Base-by-base conservation (phyloP, 2,888 invertebrate species). In the Ecliptopera silaceata region DNA sequence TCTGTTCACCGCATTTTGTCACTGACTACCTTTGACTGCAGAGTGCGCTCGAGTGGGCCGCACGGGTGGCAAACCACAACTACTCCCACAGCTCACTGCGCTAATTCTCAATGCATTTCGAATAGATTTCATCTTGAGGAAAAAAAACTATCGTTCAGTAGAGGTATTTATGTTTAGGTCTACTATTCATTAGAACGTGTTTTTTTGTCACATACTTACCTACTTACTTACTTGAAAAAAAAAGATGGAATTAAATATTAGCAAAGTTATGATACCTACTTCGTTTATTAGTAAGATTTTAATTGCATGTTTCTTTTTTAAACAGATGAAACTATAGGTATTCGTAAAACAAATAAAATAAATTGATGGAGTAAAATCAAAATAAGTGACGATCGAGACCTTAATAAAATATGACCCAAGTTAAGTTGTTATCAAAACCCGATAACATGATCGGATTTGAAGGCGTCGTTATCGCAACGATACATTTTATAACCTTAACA, bases 51-150 rank as follows among this genome's bases (percentile, higher is more conserved):
- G 57, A 59, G 54, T 53, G 54, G 36, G 49, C 68, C 66, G 59
- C 74, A 69, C 81, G 86, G 88, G 87, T 86, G 88, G 87, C 79
- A 83, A 84, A 85, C 89, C 88, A 70, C 88, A 88, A 79, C 78
- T 76, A 71, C 77, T 72, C 66, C 66, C 68, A 71, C 86, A 82
- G 82, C 84, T 74, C 75, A 77, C 75, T 86, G 90, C 79, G 70
- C 86, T 86, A 82, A 89, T 88, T 75, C 84, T 78, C 71, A 66
- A 69, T 79, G 72, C 79, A 78, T 77, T 80, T 75, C 76, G 36
- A 41, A 10, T 41, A 12, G 20, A 41, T 20, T 22, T 22, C n/a
- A 41, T 41, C 20, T 22, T 41, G 6, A 13, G 15, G 36, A 15
- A 8, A 12, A 4, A 29, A 26, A 26, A 5, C 26, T 20, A 20